A percentile compares a stretch with the other conserved stretches of the same genome.
Conservation (phyloP, 2,888 invertebrate genomes). For the Papilio demoleus region DNA sequence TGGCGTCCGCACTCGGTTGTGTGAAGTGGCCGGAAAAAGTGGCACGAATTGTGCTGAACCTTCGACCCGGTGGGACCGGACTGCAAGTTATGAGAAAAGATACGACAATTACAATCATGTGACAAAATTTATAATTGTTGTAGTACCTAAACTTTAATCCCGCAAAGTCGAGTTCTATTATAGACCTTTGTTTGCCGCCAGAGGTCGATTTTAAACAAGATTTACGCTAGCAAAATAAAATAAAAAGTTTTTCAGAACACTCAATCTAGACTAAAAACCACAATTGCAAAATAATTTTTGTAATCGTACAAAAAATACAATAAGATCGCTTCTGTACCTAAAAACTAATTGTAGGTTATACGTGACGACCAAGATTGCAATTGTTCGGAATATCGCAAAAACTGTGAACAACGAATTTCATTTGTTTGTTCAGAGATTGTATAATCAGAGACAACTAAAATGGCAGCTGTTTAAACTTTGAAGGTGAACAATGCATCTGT, state of each 20-base stretch:
- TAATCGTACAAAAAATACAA: neutral
- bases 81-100: neutral
- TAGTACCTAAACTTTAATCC: too few relatives aligned
- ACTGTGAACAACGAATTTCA: neutral
- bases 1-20: slow-evolving; percentile 37
- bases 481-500: neutral
- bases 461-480: slow-evolving; percentile 6
- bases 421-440: slow-evolving; percentile 2
- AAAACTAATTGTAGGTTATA: slow-evolving; percentile 4
- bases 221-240: neutral
- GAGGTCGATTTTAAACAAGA: neutral
- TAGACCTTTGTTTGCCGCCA: neutral
- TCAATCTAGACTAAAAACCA: neutral
- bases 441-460: neutral
- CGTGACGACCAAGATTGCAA: neutral
- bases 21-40: slow-evolving; percentile 47
- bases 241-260: neutral
- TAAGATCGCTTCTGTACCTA: neutral
- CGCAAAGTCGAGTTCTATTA: neutral
- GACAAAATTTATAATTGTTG: too few relatives aligned
- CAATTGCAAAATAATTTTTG: neutral
- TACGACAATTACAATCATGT: too few relatives aligned
- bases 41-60: slow-evolving; percentile 49
- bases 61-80: slow-evolving; percentile 45
- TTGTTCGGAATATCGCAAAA: neutral